Evolutionary conservation across 2,797 vertebrate species (phyloP), one percentile per base, ranked within the genome.

Genomic region (Acanthurus tractus): DNA sequence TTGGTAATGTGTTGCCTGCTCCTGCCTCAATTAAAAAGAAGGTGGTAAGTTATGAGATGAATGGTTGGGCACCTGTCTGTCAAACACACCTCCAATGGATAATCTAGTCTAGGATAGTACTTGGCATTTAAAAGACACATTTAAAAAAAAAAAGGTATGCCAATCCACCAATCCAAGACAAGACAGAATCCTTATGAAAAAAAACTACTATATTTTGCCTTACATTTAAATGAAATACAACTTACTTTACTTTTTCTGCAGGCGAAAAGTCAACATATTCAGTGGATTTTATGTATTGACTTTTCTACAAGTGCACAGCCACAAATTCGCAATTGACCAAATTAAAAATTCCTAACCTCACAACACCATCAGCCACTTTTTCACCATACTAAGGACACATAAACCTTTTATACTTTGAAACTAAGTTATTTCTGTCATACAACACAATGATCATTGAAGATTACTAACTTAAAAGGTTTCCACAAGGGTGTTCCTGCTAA

Each of bases 1-100:
- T 89, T 93, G 86, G 79, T 94, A 93, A 94, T 91, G 88, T 86
- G 81, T 81, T 68, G 84, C 86, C 78, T 85, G 80, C 79, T 79
- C 78, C 67, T 67, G 76, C 73, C 76, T 81, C 79, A 50, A 70
- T 86, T 92, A 91, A 92, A 85, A 70, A 76, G 74, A 65, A 78
- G 61, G 78, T 71, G 63, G 83, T 57, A 66, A 56, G 50, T 67
- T 56, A 64, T 34, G 62, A 74, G 56, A 49, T 53, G 55, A 78
- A 69, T 55, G 34, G 23, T 40, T 65, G 85, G 71, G 62, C 80
- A 90, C 81, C 86, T 90, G 91, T 91, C 86, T 90, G 62, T 87
- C 72, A 85, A 82, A 78, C 29, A 76, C 15, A 4, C 6, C 14
- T 29, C 23, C 15, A 36, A 38, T 18, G 53, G 61, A 58, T 20